Percentiles rank a stretch among this genome's conserved stretches.
Conservation (phyloP, 2,797 vertebrate species). For the Sternarchorhynchus goeldii region DNA sequence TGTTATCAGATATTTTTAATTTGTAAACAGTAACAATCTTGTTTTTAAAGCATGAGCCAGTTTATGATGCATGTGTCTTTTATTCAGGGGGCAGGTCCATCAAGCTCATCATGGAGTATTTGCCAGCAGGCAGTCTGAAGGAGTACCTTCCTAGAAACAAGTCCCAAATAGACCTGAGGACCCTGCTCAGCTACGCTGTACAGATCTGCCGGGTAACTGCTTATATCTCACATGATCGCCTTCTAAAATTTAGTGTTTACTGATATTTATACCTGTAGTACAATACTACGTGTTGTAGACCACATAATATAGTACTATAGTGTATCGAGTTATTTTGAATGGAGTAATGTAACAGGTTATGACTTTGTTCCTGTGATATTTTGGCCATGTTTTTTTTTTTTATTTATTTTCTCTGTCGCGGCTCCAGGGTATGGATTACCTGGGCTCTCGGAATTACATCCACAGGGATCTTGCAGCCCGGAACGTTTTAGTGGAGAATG, state of each 20-base stretch:
- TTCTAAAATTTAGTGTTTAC: background rate
- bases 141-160: slow-evolving; percentile 92
- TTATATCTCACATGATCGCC: background rate
- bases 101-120: slow-evolving; percentile 98
- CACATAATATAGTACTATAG: background rate
- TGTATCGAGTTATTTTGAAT: no score
- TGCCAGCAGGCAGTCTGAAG: slow-evolving; percentile 94
- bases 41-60: background rate
- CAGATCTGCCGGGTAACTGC: slow-evolving; percentile 90
- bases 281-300: background rate
- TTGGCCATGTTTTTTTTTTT: background rate
- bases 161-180: slow-evolving; percentile 81
- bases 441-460: slow-evolving; percentile 91
- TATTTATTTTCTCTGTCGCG: slow-evolving; percentile 2
- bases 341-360: background rate
- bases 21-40: background rate
- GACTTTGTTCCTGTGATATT: background rate
- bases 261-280: background rate
- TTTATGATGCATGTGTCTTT: slow-evolving; percentile 1
- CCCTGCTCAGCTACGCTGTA: slow-evolving; percentile 85
- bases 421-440: slow-evolving; percentile 91
- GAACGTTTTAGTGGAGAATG: slow-evolving; percentile 94
- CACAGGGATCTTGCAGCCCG: slow-evolving; percentile 94
- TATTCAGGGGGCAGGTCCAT: slow-evolving; percentile 86
- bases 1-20: background rate